These are phyloP conservation scores for Stenichneumon culpator DNA, from an alignment of 2,888 invertebrate genomes.

Conservation along the genomic window DNA sequence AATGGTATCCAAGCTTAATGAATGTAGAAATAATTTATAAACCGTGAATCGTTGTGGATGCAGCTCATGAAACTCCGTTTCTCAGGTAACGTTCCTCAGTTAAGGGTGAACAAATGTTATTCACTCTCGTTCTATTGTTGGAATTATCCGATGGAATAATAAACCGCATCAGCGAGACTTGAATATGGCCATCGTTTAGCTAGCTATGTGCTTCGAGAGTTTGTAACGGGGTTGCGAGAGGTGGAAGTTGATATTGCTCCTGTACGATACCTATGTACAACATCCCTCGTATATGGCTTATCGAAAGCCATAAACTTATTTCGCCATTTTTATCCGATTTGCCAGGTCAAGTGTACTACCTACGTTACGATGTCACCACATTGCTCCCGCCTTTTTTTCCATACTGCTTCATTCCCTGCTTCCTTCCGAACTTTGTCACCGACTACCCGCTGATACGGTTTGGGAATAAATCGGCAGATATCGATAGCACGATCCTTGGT, in stretches of 20 bases:
- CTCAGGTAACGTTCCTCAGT: too few species aligned
- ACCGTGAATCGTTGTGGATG: too few species aligned
- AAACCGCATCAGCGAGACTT: constrained; percentile 40
- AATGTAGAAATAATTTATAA: too few species aligned
- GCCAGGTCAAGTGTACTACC: constrained; percentile 39
- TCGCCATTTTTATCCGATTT: constrained; percentile 45
- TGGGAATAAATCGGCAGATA: background rate
- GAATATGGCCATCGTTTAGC: constrained; percentile 43
- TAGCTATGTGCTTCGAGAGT: constrained; percentile 14
- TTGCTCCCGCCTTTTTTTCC: constrained; percentile 15
- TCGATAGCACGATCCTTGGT: background rate
- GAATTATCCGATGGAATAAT: constrained; percentile 44
- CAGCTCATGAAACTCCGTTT: too few species aligned
- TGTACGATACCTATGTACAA: constrained; percentile 25
- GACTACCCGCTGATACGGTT: background rate
- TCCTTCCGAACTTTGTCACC: constrained; percentile 10
- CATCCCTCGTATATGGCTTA: constrained; percentile 62
- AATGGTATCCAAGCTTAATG: background rate
- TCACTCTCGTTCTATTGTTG: constrained; percentile 19
- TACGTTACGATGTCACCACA: constrained; percentile 13
- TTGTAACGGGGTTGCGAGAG: background rate
- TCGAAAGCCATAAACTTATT: constrained; percentile 64
- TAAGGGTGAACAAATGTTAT: background rate
- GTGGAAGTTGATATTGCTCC: background rate
- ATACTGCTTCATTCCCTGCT: background rate